Percentiles rank a stretch among this genome's conserved stretches.
phyloP scores from a whole-genome alignment of 2,888 invertebrate species.

The Melinaea menophilus region DNA sequence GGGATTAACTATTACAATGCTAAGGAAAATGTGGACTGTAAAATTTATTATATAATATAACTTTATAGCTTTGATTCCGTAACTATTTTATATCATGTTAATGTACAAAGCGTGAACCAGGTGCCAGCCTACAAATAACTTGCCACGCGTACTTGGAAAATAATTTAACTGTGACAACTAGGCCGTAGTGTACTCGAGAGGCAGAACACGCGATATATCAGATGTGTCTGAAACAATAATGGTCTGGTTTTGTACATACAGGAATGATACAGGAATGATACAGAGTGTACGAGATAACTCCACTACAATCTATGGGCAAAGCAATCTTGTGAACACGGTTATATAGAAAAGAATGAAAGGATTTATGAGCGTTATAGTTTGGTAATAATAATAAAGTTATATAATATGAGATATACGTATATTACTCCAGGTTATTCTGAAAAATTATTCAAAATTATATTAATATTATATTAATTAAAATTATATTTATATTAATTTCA shows the following conservation, averaged over 20 bases:
- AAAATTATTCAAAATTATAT: too few relatives aligned
- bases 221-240: constrained; percentile 21
- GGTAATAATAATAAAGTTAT: too few relatives aligned
- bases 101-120: background rate
- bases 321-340: too few relatives aligned
- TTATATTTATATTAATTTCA: too few relatives aligned
- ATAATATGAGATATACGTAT: too few relatives aligned
- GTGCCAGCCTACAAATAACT: background rate
- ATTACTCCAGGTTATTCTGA: too few relatives aligned
- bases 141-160: constrained; percentile 18
- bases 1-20: background rate
- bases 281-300: constrained; percentile 14
- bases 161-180: constrained; percentile 21
- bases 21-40: too few relatives aligned
- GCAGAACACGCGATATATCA: constrained; percentile 26
- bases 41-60: background rate
- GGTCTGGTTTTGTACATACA: constrained; percentile 16
- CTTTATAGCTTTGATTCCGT: background rate
- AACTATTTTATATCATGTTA: constrained; percentile 12
- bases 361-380: too few relatives aligned
- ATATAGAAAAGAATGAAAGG: too few relatives aligned
- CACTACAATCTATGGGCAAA: constrained; percentile 11
- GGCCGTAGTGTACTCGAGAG: constrained; percentile 18
- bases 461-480: too few relatives aligned
- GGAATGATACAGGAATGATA: constrained; percentile 12